These are phyloP conservation scores for Brachypodius melanocephalos DNA, from an alignment of 2,113 vertebrate species.

Conservation along the genomic window DNA sequence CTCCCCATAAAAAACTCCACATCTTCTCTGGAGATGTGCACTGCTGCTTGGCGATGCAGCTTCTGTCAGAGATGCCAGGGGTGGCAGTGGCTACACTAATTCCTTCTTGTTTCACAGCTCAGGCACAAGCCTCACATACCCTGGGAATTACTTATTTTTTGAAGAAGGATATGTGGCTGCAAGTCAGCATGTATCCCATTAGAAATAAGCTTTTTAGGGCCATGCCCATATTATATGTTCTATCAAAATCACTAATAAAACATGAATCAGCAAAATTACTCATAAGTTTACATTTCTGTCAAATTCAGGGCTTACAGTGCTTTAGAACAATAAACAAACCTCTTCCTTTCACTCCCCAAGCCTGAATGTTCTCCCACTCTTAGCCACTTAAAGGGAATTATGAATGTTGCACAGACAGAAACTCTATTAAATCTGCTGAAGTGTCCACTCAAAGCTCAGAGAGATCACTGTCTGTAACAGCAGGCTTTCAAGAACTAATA, in stretches of 20 bases:
- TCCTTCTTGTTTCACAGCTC: background rate
- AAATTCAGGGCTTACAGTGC: background rate
- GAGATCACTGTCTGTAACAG: background rate
- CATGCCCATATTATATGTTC: background rate
- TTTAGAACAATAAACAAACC: constrained; percentile 41
- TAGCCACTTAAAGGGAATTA: constrained; percentile 10
- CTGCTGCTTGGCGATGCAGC: background rate
- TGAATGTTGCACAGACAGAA: background rate
- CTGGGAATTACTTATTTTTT: background rate
- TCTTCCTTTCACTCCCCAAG: constrained; percentile 9
- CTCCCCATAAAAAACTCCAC: background rate
- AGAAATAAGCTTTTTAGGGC: constrained; percentile 11
- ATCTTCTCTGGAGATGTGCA: background rate
- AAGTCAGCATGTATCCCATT: constrained; percentile 28
- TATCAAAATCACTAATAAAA: constrained; percentile 27
- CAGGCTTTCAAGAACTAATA: background rate
- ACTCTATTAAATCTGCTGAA: background rate
- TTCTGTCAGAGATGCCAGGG: background rate
- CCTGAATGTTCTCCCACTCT: background rate
- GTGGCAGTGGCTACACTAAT: background rate
- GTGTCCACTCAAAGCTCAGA: background rate
- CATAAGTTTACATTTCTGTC: background rate
- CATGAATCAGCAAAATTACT: constrained; percentile 14
- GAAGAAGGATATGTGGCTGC: background rate
- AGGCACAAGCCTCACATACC: background rate